These are phyloP conservation scores for Chlorops oryzae DNA, from an alignment of 1,140 invertebrate genomes.

Conservation along the genomic window DNA sequence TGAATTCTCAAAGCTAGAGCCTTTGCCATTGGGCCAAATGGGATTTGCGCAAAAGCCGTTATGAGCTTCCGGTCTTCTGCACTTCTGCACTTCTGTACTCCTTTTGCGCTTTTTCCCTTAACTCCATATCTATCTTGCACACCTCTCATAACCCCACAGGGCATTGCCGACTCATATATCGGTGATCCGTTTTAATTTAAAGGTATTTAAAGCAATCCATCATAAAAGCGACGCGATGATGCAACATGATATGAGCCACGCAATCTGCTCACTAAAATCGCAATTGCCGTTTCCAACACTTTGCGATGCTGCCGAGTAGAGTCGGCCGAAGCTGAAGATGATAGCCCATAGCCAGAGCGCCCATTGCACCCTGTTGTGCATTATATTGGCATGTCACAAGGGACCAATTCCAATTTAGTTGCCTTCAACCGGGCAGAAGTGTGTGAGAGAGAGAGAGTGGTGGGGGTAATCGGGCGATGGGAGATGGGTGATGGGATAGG, in stretches of 20 bases:
- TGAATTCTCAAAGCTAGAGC: too few species aligned
- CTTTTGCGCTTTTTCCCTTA: too few species aligned
- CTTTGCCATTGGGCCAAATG: too few species aligned
- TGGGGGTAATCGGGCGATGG: background rate
- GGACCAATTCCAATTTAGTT: constrained; percentile 43
- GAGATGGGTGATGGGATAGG: background rate
- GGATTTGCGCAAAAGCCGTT: too few species aligned
- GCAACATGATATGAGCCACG: constrained; percentile 46
- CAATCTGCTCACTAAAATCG: too few species aligned
- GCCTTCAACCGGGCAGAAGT: background rate
- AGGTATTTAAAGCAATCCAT: constrained; percentile 48
- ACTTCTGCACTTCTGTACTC: too few species aligned
- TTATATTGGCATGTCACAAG: constrained; percentile 48
- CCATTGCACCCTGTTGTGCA: constrained; percentile 33
- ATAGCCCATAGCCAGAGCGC: constrained; percentile 8
- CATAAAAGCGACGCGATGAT: constrained; percentile 23
- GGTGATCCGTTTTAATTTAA: constrained; percentile 44
- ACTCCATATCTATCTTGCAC: too few species aligned
- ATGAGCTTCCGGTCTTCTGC: too few species aligned
- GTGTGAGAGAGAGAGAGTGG: background rate
- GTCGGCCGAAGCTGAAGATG: constrained; percentile 28
- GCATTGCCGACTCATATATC: background rate
- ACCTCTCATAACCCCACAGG: too few species aligned
- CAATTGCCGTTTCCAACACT: too few species aligned
- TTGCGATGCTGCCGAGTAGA: constrained; percentile 4